Base-by-base conservation (phyloP, 2,797 vertebrate species). In the Falco biarmicus region DNA sequence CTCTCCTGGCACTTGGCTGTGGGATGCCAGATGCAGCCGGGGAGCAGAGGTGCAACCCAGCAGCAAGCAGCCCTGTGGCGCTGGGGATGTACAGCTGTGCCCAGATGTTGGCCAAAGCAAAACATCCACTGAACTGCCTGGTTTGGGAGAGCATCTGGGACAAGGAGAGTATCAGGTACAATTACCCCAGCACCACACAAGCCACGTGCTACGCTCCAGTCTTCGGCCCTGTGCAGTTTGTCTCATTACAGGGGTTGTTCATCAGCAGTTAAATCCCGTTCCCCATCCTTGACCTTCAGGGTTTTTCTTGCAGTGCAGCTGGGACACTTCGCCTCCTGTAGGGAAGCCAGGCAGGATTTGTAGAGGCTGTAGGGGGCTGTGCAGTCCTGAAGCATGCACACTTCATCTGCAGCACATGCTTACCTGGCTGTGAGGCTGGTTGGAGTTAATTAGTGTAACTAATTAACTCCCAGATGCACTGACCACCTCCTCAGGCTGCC, bases 131-230 rank as follows among this genome's bases (percentile, higher is more conserved):
- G 6, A 17, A 32, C 15, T 5, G 14, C 37, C 43, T 37, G 32
- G 45, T 16, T 51, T 60, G 39, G 53, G 28, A 16, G 28, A 65
- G 32, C 47, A 4, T 39, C 9, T 3, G 32, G 13, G 26, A 29
- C 3, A 4, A 70, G 32, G 37, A 15, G 10, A 8, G 59, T 12
- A 3, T 8, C 28, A 9, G 13, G 32, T 64, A 32, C 37, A n/a
- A 8, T 20, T 39, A n/a, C 9, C 53, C 14, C 29, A 7, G 43
- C 11, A 1, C 61, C 37, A 5, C 61, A 7, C 24, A 4, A 21
- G 22, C 29, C n/a, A 1, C 10, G 1, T 3, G 28, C 83, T 9
- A 2, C 39, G 57, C 56, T 53, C 43, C 5, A 0, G 1, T 28
- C 12, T 7, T 15, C 19, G 37, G 31, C 43, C 63, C 25, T 11